Base-by-base conservation (phyloP, 2,797 vertebrate species). In the Eulemur mongoz region DNA sequence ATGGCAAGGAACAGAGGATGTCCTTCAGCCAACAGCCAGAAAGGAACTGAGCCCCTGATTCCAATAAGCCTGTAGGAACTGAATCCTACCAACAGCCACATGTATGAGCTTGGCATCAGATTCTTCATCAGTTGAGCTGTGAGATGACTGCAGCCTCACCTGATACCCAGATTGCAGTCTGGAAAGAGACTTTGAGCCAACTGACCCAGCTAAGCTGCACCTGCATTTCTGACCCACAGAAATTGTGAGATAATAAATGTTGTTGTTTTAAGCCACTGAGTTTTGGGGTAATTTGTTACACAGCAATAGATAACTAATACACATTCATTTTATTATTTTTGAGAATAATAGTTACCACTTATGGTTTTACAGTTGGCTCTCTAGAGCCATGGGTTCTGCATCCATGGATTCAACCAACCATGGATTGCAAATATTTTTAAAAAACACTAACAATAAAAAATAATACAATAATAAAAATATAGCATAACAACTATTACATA, bases 271-370 rank as follows among this genome's bases (percentile, higher is more conserved):
- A 78, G 70, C n/a, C 38, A 35, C 50, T 65, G 45, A 84, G 50
- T 93, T 93, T 88, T 83, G 70, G 57, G 48, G 25, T 82, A 78
- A 32, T 63, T 83, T 89, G n/a, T 94, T 72, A 65, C 11, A 79
- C 20, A 32, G 38, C 25, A 78, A 40, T 80, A 88, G 20, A 23
- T 73, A 48, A 38, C 11, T 95, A 72, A 72, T 73, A 35, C 18
- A 79, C 14, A 27, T 22, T 73, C 48, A 35, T 70, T 84, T 90
- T 83, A 50, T 84, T 61, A 48, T 67, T 83, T 48, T 89, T 88
- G 54, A 79, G n/a, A 93, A 40, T 54, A 87, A 65, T 52, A 63
- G 27, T 65, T 83, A 32, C 5, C 40, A 50, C 17, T 83, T 69
- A 50, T 43, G 40, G 54, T 25, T 91, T 40, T 1, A 63, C 17